Evolutionary conservation across 2,797 vertebrate species (phyloP).

Genomic region (Enteromius unitaeniatus): DNA sequence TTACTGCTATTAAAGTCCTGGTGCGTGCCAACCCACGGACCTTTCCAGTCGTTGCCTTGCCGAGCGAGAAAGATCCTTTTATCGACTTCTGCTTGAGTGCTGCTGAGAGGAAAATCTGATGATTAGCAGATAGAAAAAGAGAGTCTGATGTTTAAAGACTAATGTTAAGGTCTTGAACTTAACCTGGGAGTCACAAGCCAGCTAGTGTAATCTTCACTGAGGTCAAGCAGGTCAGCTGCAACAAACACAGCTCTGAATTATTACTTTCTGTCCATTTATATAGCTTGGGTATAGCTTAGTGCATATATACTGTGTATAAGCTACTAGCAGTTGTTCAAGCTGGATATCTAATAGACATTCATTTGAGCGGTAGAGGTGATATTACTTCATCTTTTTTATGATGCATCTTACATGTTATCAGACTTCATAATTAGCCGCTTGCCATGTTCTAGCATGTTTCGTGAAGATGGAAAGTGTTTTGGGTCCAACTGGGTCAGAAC

Average conservation of each 20-base stretch:
- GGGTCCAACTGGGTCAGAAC: conserved; percentile 2
- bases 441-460: neutral
- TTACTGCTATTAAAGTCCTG: conserved; percentile 65
- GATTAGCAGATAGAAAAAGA: neutral
- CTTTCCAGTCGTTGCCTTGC: conserved; percentile 49
- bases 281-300: neutral
- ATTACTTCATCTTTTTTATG: neutral
- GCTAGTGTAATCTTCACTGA: neutral
- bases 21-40: conserved; percentile 59
- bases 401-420: neutral
- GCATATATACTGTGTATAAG: neutral
- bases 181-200: neutral
- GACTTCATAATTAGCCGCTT: neutral
- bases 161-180: neutral
- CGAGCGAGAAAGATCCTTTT: conserved; percentile 33
- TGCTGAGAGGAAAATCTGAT: conserved; percentile 16
- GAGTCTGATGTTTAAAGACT: neutral
- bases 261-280: neutral
- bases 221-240: neutral
- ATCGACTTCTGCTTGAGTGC: conserved; percentile 14
- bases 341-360: neutral
- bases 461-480: conserved; percentile 9
- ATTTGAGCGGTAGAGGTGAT: neutral
- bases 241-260: neutral
- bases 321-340: neutral